A percentile compares a stretch with the other conserved stretches of the same genome.
Conservation (phyloP, 2,797 vertebrate species). For the Gastrophryne carolinensis region DNA sequence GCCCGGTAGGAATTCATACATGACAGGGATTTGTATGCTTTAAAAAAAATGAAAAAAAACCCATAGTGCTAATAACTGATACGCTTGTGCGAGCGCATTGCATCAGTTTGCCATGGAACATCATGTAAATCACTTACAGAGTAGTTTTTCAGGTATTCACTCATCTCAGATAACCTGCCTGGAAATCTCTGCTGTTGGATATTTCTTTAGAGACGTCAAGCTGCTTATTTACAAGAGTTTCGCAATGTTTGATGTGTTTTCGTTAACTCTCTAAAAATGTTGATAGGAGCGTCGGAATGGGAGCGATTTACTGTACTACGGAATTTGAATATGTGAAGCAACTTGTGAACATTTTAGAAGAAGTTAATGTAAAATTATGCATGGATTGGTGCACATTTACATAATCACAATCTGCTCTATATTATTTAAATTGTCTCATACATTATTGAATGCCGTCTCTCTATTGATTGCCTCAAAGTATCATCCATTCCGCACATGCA, state of each 20-base stretch:
- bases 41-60: too few relatives aligned
- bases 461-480: background rate
- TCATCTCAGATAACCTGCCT: too few relatives aligned
- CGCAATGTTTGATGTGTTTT: background rate
- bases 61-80: too few relatives aligned
- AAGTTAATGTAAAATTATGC: background rate
- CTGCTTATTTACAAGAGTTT: background rate
- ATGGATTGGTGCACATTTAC: background rate
- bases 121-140: too few relatives aligned
- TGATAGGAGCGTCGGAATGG: background rate
- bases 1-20: too few relatives aligned
- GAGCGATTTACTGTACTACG: background rate
- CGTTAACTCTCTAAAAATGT: background rate
- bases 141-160: too few relatives aligned
- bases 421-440: background rate
- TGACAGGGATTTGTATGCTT: too few relatives aligned
- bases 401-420: background rate
- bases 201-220: background rate
- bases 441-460: background rate
- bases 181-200: too few relatives aligned
- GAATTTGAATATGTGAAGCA: background rate
- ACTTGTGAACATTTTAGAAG: background rate
- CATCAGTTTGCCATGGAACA: too few relatives aligned
- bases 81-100: too few relatives aligned
- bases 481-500: background rate